These are phyloP conservation scores for Spodoptera litura DNA, from an alignment of 1,140 invertebrate species.

Conservation along the genomic window DNA sequence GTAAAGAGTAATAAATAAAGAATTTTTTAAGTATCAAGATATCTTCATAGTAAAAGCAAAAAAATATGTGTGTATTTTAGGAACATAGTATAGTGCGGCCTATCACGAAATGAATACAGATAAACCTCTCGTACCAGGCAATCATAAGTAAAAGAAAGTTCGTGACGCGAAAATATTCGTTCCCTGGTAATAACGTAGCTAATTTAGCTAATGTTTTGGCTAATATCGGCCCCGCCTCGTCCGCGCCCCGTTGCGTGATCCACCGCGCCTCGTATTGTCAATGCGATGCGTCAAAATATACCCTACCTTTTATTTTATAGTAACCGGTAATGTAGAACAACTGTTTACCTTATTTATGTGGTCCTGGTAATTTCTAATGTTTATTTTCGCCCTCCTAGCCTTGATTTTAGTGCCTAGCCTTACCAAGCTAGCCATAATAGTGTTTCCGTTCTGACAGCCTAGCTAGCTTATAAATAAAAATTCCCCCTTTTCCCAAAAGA, in stretches of 20 bases:
- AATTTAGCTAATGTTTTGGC: slow-evolving; percentile 36
- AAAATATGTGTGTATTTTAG: neutral
- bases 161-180: slow-evolving; percentile 12
- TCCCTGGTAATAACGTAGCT: slow-evolving; percentile 1
- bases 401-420: slow-evolving; percentile 1
- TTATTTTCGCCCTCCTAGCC: neutral
- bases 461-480: neutral
- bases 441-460: neutral
- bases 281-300: slow-evolving; percentile 32
- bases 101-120: neutral
- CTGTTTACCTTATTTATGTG: slow-evolving; percentile 8
- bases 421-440: neutral
- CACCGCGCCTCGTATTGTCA: slow-evolving; percentile 36
- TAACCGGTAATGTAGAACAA: slow-evolving; percentile 14
- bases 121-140: slow-evolving; percentile 7
- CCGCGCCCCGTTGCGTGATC: slow-evolving; percentile 29
- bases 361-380: slow-evolving; percentile 1
- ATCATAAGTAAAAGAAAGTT: slow-evolving; percentile 19
- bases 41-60: no score
- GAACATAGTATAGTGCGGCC: neutral
- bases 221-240: slow-evolving; percentile 31
- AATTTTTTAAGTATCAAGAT: no score
- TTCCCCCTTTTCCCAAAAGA: neutral
- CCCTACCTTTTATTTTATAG: slow-evolving; percentile 23
- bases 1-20: no score